Percentiles rank a stretch among this genome's conserved stretches.
phyloP scores from a whole-genome alignment of 2,888 invertebrate species.

The Ashinkailepas kermadecensis region DNA sequence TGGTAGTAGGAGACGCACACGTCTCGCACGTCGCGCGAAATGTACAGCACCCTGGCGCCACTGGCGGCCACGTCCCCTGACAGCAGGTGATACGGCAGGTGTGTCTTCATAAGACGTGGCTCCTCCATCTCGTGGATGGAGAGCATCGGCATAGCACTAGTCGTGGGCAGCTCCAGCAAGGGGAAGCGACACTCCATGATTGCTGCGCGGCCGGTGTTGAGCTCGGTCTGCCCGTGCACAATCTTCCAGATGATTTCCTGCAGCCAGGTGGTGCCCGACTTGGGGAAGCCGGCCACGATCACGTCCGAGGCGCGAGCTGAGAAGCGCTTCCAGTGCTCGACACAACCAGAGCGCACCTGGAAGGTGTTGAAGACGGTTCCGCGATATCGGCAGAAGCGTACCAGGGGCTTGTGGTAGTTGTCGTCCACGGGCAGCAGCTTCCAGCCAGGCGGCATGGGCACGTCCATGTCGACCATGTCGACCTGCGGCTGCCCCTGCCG shows the following conservation, averaged over 20 bases:
- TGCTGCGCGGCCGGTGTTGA: conserved; percentile 35
- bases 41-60: conserved; percentile 55
- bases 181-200: conserved; percentile 37
- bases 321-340: conserved; percentile 29
- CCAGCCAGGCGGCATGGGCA: background rate
- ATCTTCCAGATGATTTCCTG: conserved; percentile 43
- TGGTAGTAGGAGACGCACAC: conserved; percentile 75
- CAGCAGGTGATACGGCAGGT: conserved; percentile 54
- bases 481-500: too few relatives aligned
- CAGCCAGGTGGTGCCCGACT: conserved; percentile 41
- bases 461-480: too few relatives aligned
- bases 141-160: conserved; percentile 30
- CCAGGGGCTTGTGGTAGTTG: background rate
- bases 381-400: background rate
- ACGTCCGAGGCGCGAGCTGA: conserved; percentile 33
- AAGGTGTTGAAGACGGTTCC: background rate
- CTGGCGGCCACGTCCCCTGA: conserved; percentile 42
- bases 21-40: conserved; percentile 78
- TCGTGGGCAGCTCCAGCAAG: conserved; percentile 40
- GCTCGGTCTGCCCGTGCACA: conserved; percentile 37
- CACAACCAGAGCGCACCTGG: background rate
- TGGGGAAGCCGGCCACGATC: conserved; percentile 35
- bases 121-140: conserved; percentile 25
- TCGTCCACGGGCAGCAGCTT: background rate
- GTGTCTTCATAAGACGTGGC: conserved; percentile 57